These are phyloP conservation scores for Dorcus parallelipipedus DNA, from an alignment of 2,888 invertebrate species.

Conservation along the genomic window DNA sequence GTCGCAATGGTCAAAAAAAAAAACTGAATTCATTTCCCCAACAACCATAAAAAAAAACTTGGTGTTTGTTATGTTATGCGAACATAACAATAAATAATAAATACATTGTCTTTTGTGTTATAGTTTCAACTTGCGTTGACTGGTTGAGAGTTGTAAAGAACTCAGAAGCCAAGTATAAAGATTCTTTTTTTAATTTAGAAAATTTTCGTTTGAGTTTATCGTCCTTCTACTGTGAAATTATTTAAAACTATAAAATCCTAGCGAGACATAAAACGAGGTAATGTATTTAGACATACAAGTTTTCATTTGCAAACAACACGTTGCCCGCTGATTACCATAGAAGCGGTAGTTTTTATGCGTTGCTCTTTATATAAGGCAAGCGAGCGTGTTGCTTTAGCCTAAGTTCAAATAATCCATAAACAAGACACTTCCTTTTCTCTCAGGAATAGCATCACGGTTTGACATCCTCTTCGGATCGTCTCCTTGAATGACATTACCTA, in stretches of 20 bases:
- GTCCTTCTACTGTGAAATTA: not conserved
- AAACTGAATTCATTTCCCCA: too few species aligned
- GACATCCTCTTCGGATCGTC: constrained; percentile 17
- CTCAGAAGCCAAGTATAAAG: too few species aligned
- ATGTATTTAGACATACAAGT: not conserved
- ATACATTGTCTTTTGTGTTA: too few species aligned
- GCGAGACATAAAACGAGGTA: not conserved
- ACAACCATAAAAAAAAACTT: too few species aligned
- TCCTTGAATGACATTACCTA: constrained; percentile 22
- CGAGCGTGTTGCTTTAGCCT: constrained; percentile 19
- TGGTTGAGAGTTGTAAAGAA: too few species aligned
- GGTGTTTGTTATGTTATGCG: too few species aligned
- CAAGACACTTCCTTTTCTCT: constrained; percentile 26
- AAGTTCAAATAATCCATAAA: constrained; percentile 29
- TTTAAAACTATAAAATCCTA: not conserved
- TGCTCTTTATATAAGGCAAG: constrained; percentile 13
- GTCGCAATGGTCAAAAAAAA: too few species aligned
- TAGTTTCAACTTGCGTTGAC: too few species aligned
- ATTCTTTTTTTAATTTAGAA: too few species aligned
- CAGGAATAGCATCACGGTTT: constrained; percentile 20
- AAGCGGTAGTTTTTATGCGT: constrained; percentile 17
- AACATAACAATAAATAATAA: too few species aligned
- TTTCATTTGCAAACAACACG: constrained; percentile 19
- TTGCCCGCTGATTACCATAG: constrained; percentile 21
- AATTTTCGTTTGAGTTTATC: too few species aligned